Conservation (phyloP, 2,113 vertebrate species). For the Otis tarda region DNA sequence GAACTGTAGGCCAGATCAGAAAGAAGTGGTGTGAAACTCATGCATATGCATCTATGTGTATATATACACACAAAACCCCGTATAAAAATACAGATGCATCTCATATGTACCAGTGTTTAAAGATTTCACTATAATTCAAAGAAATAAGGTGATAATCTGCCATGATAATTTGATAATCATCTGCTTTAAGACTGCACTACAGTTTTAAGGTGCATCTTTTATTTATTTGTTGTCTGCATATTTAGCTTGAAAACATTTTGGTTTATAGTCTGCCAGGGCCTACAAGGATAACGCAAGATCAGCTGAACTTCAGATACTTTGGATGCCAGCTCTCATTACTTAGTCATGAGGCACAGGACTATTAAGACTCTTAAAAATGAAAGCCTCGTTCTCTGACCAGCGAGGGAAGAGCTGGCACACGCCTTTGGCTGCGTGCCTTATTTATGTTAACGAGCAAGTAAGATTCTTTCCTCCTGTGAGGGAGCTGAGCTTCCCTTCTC, state of each 20-base stretch:
- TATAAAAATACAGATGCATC: neutral
- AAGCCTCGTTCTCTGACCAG: conserved; percentile 58
- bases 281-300: conserved; percentile 74
- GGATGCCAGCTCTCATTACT: conserved; percentile 77
- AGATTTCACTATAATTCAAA: neutral
- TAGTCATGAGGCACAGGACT: conserved; percentile 77
- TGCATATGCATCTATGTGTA: too few relatives aligned
- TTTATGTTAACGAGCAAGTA: conserved; percentile 76
- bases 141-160: neutral
- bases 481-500: neutral
- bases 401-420: conserved; percentile 67
- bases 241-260: conserved; percentile 56
- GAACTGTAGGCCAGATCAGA: neutral
- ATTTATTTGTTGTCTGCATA: conserved; percentile 11
- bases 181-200: neutral
- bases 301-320: conserved; percentile 74
- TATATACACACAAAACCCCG: neutral
- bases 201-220: neutral
- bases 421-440: conserved; percentile 72
- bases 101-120: neutral
- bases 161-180: neutral
- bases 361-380: conserved; percentile 77
- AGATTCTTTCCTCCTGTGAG: conserved; percentile 27
- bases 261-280: conserved; percentile 62
- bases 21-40: neutral